Evolutionary conservation across 2,797 vertebrate species (phyloP).

Genomic region (Cygnus olor): DNA sequence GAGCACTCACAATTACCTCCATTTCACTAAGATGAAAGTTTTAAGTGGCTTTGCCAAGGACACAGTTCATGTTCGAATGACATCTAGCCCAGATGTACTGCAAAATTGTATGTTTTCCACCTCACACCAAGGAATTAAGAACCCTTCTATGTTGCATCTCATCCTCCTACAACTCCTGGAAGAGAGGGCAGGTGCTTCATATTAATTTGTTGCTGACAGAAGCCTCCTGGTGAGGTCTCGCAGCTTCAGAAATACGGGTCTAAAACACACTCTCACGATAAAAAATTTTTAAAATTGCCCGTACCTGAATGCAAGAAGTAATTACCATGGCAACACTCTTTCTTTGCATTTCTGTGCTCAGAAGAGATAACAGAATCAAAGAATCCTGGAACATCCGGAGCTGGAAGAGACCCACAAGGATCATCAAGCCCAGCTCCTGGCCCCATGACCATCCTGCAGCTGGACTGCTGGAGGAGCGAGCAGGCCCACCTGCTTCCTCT

Average conservation of each 20-base stretch:
- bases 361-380: not conserved
- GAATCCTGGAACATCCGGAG: not conserved
- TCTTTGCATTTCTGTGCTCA: not conserved
- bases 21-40: not conserved
- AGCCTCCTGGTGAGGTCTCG: not conserved
- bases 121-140: not conserved
- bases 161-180: not conserved
- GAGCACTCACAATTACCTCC: not conserved
- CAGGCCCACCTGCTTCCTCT: not conserved
- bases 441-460: not conserved
- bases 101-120: not conserved
- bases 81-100: rapidly evolving
- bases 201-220: not conserved
- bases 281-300: not conserved
- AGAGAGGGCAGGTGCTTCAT: not conserved
- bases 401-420: too few species aligned
- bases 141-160: not conserved
- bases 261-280: not conserved
- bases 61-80: not conserved
- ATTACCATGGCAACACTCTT: not conserved
- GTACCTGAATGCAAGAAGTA: not conserved
- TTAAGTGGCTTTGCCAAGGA: not conserved
- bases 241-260: not conserved
- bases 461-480: not conserved
- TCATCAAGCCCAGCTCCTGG: not conserved